These are phyloP conservation scores for Mythimna lalbum DNA, from an alignment of 2,888 invertebrate species.

Conservation along the genomic window DNA sequence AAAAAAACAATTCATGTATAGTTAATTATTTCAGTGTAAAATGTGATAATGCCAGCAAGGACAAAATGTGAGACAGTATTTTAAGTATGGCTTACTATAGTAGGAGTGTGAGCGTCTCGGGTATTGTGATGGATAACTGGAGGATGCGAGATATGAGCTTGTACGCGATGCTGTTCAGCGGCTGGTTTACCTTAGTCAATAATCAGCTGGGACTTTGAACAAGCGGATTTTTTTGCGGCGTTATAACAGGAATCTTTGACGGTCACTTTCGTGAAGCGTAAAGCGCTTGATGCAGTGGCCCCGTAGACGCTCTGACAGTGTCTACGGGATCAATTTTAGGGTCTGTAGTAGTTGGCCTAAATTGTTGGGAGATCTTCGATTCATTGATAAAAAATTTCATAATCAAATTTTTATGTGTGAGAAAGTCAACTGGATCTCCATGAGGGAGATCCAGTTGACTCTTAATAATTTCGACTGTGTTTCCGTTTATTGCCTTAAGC, in stretches of 20 bases:
- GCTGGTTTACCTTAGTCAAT: slow-evolving; percentile 64
- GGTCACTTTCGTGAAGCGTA: slow-evolving; percentile 13
- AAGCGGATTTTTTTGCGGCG: slow-evolving; percentile 39
- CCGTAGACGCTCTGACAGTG: neutral
- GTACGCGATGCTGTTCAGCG: slow-evolving; percentile 44
- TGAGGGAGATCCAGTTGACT: no score
- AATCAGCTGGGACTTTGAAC: slow-evolving; percentile 61
- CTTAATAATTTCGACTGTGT: no score
- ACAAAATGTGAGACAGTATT: slow-evolving; percentile 60
- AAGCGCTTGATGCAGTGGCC: no score
- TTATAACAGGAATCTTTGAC: slow-evolving; percentile 3
- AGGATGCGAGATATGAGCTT: slow-evolving; percentile 34
- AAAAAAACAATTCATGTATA: slow-evolving; percentile 37
- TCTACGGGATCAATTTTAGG: neutral
- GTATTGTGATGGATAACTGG: slow-evolving; percentile 27
- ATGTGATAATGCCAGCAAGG: slow-evolving; percentile 56
- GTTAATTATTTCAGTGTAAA: slow-evolving; percentile 55
- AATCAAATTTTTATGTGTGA: no score
- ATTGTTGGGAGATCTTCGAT: neutral
- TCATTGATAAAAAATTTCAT: neutral
- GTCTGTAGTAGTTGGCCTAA: slow-evolving; percentile 3
- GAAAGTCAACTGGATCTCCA: no score
- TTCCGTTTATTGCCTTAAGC: no score
- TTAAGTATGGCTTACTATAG: slow-evolving; percentile 48
- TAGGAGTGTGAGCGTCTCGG: slow-evolving; percentile 31